Evolutionary conservation across 2,113 vertebrate species (phyloP).

Genomic region (Notothenia coriiceps): DNA sequence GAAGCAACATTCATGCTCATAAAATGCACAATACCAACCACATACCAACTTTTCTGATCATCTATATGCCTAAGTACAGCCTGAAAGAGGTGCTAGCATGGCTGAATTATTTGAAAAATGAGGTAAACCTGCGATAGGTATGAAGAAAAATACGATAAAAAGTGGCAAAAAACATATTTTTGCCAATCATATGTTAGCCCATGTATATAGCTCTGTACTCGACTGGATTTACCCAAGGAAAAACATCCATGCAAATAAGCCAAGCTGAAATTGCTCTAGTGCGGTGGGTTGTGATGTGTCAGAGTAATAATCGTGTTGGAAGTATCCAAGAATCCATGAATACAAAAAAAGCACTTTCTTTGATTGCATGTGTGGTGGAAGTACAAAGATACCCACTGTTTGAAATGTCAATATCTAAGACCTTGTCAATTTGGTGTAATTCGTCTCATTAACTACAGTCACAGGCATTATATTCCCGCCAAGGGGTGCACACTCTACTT

Average conservation of each 20-base stretch:
- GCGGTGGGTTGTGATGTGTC: slow-evolving; percentile 55
- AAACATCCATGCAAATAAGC: slow-evolving; percentile 61
- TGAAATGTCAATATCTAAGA: slow-evolving; percentile 65
- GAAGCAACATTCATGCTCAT: no score
- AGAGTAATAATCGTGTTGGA: slow-evolving; percentile 71
- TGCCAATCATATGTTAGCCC: not conserved
- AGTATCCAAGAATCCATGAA: slow-evolving; percentile 68
- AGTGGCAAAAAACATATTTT: not conserved
- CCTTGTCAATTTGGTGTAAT: slow-evolving; percentile 70
- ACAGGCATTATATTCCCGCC: slow-evolving; percentile 43
- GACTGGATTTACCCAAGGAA: slow-evolving; percentile 34
- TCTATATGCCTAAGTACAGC: not conserved
- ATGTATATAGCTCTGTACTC: not conserved
- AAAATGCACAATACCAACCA: no score
- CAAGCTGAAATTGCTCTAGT: slow-evolving; percentile 47
- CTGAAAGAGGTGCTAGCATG: not conserved
- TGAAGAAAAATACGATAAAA: not conserved
- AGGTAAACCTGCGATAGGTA: not conserved
- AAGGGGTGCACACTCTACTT: slow-evolving; percentile 35
- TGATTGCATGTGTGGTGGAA: slow-evolving; percentile 59
- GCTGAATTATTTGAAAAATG: not conserved
- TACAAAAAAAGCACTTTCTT: slow-evolving; percentile 69
- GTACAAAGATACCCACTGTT: slow-evolving; percentile 46
- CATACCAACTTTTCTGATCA: no score
- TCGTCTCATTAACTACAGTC: slow-evolving; percentile 54